Conservation (phyloP, 2,113 vertebrate species). For the Aramus guarauna region DNA sequence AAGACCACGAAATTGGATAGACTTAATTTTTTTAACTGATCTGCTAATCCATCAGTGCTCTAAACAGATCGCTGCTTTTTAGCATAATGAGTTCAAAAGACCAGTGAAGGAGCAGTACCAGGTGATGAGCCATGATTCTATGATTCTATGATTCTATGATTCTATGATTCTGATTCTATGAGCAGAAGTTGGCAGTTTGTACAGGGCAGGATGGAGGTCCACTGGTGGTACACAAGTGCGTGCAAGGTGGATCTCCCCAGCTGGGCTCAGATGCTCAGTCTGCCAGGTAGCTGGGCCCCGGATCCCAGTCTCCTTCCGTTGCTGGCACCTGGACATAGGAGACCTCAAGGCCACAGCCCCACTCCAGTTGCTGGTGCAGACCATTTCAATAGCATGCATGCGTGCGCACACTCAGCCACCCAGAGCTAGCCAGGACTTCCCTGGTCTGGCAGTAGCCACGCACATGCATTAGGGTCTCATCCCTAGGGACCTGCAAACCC, state of each 20-base stretch:
- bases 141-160: too few species aligned
- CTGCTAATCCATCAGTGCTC: accelerated
- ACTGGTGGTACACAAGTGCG: accelerated
- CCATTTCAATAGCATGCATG: accelerated
- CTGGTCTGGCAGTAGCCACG: background rate
- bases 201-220: background rate
- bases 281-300: background rate
- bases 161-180: too few species aligned
- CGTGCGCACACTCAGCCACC: accelerated
- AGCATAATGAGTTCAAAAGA: background rate
- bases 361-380: background rate
- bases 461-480: background rate
- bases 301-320: background rate
- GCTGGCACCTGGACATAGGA: background rate
- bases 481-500: background rate
- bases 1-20: accelerated
- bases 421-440: background rate
- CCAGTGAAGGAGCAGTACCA: background rate
- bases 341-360: background rate
- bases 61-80: background rate
- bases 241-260: background rate
- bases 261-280: background rate
- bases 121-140: background rate
- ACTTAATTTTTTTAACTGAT: background rate
- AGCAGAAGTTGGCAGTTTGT: background rate